Evolutionary conservation across 2,888 invertebrate genomes (phyloP), one percentile per base, ranked within the genome.

Genomic region (Amiota communis): DNA sequence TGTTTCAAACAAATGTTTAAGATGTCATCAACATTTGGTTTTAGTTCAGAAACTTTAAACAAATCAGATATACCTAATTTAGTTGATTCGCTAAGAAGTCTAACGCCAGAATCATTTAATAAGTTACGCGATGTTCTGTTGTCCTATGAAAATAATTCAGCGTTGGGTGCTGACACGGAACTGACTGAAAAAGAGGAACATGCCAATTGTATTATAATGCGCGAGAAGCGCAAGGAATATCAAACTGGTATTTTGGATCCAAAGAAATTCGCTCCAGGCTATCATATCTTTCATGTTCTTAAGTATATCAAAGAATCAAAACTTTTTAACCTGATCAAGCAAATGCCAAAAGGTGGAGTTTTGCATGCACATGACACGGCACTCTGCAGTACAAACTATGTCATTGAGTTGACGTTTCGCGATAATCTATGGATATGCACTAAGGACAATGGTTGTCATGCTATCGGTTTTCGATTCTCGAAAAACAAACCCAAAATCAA

Each of bases 331-430:
- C 91, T 95, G 9, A 92, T 96, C 12, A 90, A 91, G 75, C 88
- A 88, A 51, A 91, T 96, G 91, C 96, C 96, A 0, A 96, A 96
- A 89, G 96, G 95, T 8, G 93, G 92, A 0, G 92, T 93, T 0
- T 87, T 95, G 13, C 95, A 95, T 86, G 91, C 92, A 0, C 95
- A 95, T 82, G 92, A 94, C 75, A 92, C 92, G 76, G 93, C 93
- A 0, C 89, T 93, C 0, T 91, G 92, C 11, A 92, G 92, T 10
- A 90, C 92, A 0, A 92, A 94, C 74, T 95, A 91, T 77, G 78
- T 94, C 0, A 86, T 94, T 51, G 91, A 93, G 57, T 83, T 95
- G 15, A 94, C 94, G 0, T 93, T 93, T 77, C 91, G 91, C 72
- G 91, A 92, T 0, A 82, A 93, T 84, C 87, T 95, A 1, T 87